Evolutionary conservation across 2,113 vertebrate genomes (phyloP).

Genomic region (Spheniscus mendiculus): DNA sequence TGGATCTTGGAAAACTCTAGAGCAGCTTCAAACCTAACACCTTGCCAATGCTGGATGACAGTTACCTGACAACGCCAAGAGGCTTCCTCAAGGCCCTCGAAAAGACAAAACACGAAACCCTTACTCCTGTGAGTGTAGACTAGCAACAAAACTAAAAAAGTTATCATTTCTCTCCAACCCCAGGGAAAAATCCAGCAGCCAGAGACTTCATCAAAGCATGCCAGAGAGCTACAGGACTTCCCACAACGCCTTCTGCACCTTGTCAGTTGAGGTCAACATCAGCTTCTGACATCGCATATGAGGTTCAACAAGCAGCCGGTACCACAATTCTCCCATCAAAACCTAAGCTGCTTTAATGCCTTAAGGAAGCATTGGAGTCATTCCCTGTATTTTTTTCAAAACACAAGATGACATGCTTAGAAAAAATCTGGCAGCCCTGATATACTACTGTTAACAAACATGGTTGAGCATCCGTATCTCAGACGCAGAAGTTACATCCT

Average conservation of each 20-base stretch:
- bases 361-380: neutral
- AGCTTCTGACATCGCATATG: rapidly evolving
- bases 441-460: neutral
- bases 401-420: neutral
- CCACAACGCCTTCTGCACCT: neutral
- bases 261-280: neutral
- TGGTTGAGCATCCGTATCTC: neutral
- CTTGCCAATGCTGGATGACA: neutral
- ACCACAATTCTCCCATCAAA: neutral
- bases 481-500: neutral
- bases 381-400: neutral
- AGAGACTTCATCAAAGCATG: neutral
- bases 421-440: neutral
- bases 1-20: neutral
- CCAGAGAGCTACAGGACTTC: neutral
- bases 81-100: neutral
- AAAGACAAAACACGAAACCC: neutral
- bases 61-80: neutral
- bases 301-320: neutral
- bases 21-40: neutral
- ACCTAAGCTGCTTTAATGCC: neutral
- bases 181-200: neutral
- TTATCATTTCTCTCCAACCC: neutral
- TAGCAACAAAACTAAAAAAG: neutral
- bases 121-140: neutral